A percentile compares a stretch with the other conserved stretches of the same genome.
Conservation (phyloP, 1,140 invertebrate species). For the Neodiprion lecontei region DNA sequence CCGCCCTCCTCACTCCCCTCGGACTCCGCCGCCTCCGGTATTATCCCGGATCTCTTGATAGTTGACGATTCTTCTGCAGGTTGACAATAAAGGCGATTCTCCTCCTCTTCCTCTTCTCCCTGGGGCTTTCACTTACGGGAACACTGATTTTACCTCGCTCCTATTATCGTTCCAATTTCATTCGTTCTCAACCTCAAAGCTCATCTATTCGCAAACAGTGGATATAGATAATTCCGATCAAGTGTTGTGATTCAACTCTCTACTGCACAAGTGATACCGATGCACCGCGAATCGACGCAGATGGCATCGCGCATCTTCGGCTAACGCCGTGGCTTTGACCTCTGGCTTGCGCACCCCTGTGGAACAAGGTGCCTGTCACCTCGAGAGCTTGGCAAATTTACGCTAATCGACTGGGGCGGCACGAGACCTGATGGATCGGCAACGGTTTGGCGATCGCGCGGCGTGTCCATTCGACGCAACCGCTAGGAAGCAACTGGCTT, state of each 20-base stretch:
- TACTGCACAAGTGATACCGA: slow-evolving; percentile 14
- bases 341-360: slow-evolving; percentile 24
- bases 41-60: background rate
- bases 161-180: too few relatives aligned
- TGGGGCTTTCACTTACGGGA: too few relatives aligned
- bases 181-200: too few relatives aligned
- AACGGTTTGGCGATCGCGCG: slow-evolving; percentile 6
- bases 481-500: slow-evolving; percentile 49
- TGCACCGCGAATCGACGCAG: slow-evolving; percentile 28
- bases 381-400: too few relatives aligned
- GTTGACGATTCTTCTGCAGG: background rate
- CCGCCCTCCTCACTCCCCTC: background rate
- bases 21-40: background rate
- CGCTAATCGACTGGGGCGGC: background rate
- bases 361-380: slow-evolving; percentile 25
- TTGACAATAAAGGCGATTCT: background rate
- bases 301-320: slow-evolving; percentile 25
- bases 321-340: slow-evolving; percentile 14
- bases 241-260: too few relatives aligned
- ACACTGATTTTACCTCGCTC: too few relatives aligned
- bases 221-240: too few relatives aligned
- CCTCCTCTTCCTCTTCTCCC: too few relatives aligned
- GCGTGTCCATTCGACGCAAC: slow-evolving; percentile 44
- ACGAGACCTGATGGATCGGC: slow-evolving; percentile 1
- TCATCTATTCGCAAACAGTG: too few relatives aligned